Evolutionary conservation across 2,888 invertebrate species (phyloP).

Genomic region (Pyrrhia umbra): DNA sequence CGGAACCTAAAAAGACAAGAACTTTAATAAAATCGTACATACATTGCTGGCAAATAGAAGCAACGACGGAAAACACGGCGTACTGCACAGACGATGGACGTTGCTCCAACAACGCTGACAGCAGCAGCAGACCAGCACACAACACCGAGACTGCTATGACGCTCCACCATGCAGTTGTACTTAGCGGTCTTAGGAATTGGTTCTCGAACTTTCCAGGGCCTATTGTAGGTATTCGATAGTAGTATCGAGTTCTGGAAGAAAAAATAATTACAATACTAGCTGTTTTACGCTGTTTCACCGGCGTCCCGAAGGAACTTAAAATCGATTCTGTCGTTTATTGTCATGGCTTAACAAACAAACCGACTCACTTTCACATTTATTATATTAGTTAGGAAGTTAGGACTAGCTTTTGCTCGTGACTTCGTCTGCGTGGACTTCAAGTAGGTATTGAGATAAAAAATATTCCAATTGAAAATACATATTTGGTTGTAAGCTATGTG

Average conservation of each 20-base stretch:
- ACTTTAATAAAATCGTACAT: conserved; percentile 54
- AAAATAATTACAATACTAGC: too few relatives aligned
- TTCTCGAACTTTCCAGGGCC: conserved; percentile 82
- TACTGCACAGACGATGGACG: conserved; percentile 73
- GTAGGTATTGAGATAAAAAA: too few relatives aligned
- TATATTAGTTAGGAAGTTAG: too few relatives aligned
- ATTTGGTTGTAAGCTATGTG: too few relatives aligned
- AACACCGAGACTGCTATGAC: conserved; percentile 70
- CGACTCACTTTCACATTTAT: too few relatives aligned
- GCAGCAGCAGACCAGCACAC: conserved; percentile 75
- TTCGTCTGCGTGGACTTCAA: too few relatives aligned
- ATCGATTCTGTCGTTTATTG: too few relatives aligned
- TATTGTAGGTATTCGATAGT: conserved; percentile 77
- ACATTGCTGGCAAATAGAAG: conserved; percentile 85
- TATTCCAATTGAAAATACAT: too few relatives aligned
- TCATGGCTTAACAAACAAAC: too few relatives aligned
- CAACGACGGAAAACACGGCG: conserved; percentile 81
- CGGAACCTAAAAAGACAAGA: not conserved
- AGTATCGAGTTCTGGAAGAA: conserved; percentile 78
- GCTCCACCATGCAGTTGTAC: conserved; percentile 78
- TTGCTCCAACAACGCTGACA: conserved; percentile 75
- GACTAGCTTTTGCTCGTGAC: too few relatives aligned
- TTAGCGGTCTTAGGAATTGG: conserved; percentile 86
- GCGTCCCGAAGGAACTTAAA: too few relatives aligned
- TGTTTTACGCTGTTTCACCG: too few relatives aligned